These are phyloP conservation scores for Rhynchotus rufescens DNA, from an alignment of 2,797 vertebrate genomes.

Conservation along the genomic window DNA sequence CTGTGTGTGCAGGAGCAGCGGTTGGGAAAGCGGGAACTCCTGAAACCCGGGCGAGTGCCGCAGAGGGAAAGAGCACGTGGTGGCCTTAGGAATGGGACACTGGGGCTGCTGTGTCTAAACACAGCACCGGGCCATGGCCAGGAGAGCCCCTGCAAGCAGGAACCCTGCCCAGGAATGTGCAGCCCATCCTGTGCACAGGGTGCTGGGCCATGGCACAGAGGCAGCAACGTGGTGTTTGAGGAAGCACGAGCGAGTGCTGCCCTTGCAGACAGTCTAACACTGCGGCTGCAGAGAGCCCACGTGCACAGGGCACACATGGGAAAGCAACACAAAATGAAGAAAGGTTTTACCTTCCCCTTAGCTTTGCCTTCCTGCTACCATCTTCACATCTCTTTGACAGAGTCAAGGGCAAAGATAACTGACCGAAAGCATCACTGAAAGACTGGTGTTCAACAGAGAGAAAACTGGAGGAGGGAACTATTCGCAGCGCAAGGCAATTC, in stretches of 20 bases:
- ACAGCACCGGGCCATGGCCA: accelerated
- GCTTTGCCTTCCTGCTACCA: neutral
- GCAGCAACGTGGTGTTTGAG: accelerated
- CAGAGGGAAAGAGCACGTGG: neutral
- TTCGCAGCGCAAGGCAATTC: neutral
- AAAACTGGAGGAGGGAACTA: neutral
- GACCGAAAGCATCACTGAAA: neutral
- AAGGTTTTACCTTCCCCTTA: neutral
- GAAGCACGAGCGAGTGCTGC: accelerated
- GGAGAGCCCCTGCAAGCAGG: neutral
- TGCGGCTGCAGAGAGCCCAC: neutral
- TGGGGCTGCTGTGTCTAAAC: neutral
- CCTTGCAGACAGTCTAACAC: neutral
- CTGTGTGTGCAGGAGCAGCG: neutral
- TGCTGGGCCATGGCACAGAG: too few species aligned
- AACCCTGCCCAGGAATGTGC: neutral
- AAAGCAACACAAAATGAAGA: neutral
- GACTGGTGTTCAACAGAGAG: neutral
- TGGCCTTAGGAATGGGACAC: accelerated
- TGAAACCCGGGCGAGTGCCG: accelerated
- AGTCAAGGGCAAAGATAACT: neutral
- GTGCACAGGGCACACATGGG: accelerated
- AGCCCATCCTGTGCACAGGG: neutral
- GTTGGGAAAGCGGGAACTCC: neutral
- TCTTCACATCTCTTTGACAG: neutral